Conservation (phyloP, 1,140 invertebrate genomes). For the Drosophila kanapiae region DNA sequence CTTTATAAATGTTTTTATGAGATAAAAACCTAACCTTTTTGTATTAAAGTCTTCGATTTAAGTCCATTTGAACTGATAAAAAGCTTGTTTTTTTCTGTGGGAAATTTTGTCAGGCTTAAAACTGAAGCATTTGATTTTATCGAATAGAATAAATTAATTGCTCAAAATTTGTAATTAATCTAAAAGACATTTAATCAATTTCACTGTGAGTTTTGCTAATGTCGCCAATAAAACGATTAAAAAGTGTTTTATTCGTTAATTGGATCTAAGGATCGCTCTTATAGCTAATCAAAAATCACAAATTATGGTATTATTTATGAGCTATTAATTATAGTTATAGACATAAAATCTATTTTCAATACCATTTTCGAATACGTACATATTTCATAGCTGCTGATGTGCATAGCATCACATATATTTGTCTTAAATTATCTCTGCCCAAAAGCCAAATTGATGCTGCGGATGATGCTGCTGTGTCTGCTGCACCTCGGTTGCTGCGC, state of each 20-base stretch:
- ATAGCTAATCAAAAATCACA: conserved; percentile 15
- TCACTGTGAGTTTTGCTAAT: neutral
- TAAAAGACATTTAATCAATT: neutral
- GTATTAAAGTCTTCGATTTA: neutral
- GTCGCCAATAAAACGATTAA: conserved; percentile 16
- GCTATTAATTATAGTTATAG: conserved; percentile 28
- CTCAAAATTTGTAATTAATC: conserved; percentile 1
- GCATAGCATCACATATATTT: conserved; percentile 85
- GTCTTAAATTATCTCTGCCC: conserved; percentile 80
- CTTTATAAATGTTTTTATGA: neutral
- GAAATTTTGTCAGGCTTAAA: neutral
- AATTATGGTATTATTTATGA: conserved; percentile 1
- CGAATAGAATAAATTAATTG: neutral
- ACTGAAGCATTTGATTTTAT: neutral
- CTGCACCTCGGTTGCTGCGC: conserved; percentile 30
- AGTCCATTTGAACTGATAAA: neutral
- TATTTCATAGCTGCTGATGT: conserved; percentile 85
- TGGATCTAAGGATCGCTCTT: conserved; percentile 8
- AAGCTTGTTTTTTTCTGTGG: neutral
- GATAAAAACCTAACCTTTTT: neutral
- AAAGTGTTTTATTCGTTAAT: conserved; percentile 20
- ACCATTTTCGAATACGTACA: conserved; percentile 85
- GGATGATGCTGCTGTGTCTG: conserved; percentile 24
- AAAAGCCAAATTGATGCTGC: conserved; percentile 75
- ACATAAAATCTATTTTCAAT: conserved; percentile 23